phyloP scores from a whole-genome alignment of 2,113 vertebrate species.

The Zosterops lateralis region DNA sequence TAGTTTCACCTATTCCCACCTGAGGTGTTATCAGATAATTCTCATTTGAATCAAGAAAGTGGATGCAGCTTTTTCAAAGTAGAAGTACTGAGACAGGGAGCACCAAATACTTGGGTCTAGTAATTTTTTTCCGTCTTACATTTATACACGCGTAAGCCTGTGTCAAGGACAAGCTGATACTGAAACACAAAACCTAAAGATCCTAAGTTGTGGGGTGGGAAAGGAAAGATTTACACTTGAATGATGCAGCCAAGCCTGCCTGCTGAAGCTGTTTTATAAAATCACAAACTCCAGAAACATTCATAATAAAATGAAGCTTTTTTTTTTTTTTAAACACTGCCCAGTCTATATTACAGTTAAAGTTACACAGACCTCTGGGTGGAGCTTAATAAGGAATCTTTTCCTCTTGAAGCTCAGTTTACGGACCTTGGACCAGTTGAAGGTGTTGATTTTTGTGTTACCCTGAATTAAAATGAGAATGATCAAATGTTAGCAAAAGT shows the following conservation, averaged over 20 bases:
- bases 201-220: not conserved
- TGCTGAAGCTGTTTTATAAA: not conserved
- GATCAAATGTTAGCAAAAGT: not conserved
- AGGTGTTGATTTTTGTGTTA: constrained; percentile 95
- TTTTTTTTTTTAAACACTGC: not conserved
- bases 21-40: not conserved
- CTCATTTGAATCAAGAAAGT: not conserved
- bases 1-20: not conserved
- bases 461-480: constrained; percentile 73
- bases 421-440: constrained; percentile 98
- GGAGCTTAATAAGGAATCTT: constrained; percentile 93
- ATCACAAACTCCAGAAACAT: not conserved
- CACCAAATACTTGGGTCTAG: not conserved
- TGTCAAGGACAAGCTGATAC: not conserved
- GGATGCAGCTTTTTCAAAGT: not conserved
- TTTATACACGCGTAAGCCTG: not conserved
- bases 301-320: not conserved
- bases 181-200: not conserved
- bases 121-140: not conserved
- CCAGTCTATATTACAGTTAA: not conserved
- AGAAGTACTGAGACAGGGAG: not conserved
- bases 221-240: not conserved
- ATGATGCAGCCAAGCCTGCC: not conserved
- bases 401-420: constrained; percentile 98
- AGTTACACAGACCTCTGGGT: constrained; percentile 91